Base-by-base conservation (phyloP, 2,888 invertebrate genomes). In the Drosophila stalkeri region DNA sequence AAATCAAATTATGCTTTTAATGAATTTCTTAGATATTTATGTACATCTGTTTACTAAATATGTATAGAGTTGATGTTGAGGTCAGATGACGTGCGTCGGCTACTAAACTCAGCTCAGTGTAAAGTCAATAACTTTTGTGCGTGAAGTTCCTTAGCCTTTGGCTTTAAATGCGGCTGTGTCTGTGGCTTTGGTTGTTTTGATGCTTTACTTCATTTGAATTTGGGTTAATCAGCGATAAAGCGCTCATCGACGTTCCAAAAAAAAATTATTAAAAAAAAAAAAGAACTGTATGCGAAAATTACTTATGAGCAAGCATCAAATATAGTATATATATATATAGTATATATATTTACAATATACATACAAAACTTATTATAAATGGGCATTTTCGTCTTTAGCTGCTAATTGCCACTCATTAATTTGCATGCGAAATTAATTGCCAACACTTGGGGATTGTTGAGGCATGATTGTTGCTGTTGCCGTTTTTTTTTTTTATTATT, bases 201-300 rank as follows among this genome's bases (percentile, higher is more conserved):
- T 59, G 44, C 35, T 59, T 46, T 46, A 71, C 54, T 72, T 83
- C 71, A 71, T 62, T 81, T 74, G 71, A 78, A 86, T 86, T 86
- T 83, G 84, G 86, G 79, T 81, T 86, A 89, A 89, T 86, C 84
- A 83, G 79, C 87, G 79, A 84, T 84, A 83, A 84, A 84, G 87
- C 79, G 84, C 89, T 72, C 83, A 83, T 74, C 82, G 83, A 81
- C 69, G 68, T 67, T 14, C 62, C 65, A 49, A 57, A 67, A 71
- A 54, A 44, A 11, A 2, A 37, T 5, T 14, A 64, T 23, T 9
- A 23, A 46, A 6, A 20, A 20, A 6, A 60, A 27, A 27, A 46
- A 46, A 3, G 3, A 27, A 31, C 16, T 8, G 60, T 64, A 71
- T 72, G 77, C 75, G 66, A 83, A 83, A 80, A 65, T 65, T 41